Evolutionary conservation across 2,888 invertebrate genomes (phyloP).

Genomic region (Cataglyphis altisquamis): DNA sequence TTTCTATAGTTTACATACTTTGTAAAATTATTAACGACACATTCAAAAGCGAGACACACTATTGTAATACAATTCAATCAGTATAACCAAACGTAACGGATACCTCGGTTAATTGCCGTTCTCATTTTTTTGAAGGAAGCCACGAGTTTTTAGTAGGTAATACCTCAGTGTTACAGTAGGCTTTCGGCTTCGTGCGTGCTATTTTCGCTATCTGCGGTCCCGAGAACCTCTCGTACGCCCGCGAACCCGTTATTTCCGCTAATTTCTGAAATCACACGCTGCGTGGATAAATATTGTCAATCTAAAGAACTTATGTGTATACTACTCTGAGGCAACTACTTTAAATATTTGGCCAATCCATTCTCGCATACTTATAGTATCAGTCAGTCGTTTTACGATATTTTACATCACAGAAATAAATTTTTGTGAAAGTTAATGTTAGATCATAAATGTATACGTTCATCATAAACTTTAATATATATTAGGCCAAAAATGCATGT

Average conservation of each 20-base stretch:
- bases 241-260: slow-evolving; percentile 93
- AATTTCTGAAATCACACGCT: slow-evolving; percentile 88
- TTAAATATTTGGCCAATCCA: slow-evolving; percentile 40
- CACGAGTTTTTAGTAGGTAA: slow-evolving; percentile 67
- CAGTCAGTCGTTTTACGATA: background rate
- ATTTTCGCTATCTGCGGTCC: slow-evolving; percentile 98
- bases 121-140: slow-evolving; percentile 70
- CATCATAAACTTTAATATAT: slow-evolving; percentile 11
- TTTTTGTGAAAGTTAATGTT: background rate
- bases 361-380: slow-evolving; percentile 2
- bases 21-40: background rate
- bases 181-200: slow-evolving; percentile 90
- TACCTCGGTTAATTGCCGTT: slow-evolving; percentile 71
- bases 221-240: slow-evolving; percentile 96
- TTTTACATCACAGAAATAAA: slow-evolving; percentile 16
- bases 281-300: background rate
- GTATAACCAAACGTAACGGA: slow-evolving; percentile 58
- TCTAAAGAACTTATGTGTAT: background rate
- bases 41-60: slow-evolving; percentile 26
- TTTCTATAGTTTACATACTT: background rate
- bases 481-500: background rate
- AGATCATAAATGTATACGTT: slow-evolving; percentile 19
- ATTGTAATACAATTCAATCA: slow-evolving; percentile 48
- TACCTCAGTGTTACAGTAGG: slow-evolving; percentile 92
- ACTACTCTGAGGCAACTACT: background rate